Base-by-base conservation (phyloP, 2,888 invertebrate genomes). In the Stramonita haemastoma region DNA sequence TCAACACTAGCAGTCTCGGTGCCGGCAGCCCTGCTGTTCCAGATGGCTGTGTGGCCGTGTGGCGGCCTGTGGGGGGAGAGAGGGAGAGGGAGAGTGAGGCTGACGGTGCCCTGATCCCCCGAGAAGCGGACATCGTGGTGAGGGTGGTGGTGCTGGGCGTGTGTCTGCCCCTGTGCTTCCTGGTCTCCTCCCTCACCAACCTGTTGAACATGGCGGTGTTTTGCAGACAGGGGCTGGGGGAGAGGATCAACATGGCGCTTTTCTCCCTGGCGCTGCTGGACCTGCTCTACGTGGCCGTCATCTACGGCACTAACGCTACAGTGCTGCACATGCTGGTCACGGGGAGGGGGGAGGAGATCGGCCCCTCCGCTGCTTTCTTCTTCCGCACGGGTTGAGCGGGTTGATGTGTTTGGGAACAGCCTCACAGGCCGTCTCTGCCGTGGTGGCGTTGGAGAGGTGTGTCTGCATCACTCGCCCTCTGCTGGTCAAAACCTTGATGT, bases 181-280 rank as follows among this genome's bases (percentile, higher is more conserved):
- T 46, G 2, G 4, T 46, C 4, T 46, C 32, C 26, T n/a, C n/a
- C 57, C 17, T 17, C 57, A 85, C 57, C 29, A 85, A 57, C 57
- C 29, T 57, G 5, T 2, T 57, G 84, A 85, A 17, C 29, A 85
- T 85, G 57, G 84, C 57, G n/a, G 57, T 85, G 56, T 85, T 85
- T 57, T 57, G 15, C 0, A n/a, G 57, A 15, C 84, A 85, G 4
- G 84, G 84, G 29, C 29, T 85, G 84, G 57, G 29, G 57, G 84
- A 57, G 15, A n/a, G 84, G 29, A 57, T 85, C 84, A 57, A 85
- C 84, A 13, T 57, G 57, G 57, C 57, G 5, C 57, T 85, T 0
- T 85, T 85, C 57, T 17, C 57, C 17, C 26, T 57, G 57, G 57
- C 84, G 0, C 56, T 56, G 13, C 5, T 11, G 8, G 83, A 46